Base-by-base conservation (phyloP, 2,888 invertebrate genomes). In the Dicyrtomina minuta region DNA sequence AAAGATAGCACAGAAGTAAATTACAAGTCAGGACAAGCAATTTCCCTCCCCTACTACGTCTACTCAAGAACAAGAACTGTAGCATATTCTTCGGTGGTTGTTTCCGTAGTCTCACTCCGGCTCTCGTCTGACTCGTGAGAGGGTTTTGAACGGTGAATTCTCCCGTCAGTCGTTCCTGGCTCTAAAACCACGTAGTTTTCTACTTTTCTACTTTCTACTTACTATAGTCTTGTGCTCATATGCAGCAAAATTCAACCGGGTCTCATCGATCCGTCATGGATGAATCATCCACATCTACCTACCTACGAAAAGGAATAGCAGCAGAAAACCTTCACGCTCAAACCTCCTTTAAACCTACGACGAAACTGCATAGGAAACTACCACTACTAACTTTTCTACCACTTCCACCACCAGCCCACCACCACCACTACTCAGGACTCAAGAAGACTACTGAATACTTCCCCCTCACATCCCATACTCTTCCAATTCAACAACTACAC, bases 191-290 rank as follows among this genome's bases (percentile, higher is more conserved):
- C 43, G 26, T 24, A 51, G 49, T 27, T 62, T 62, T 49, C 43
- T 62, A 10, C 56, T 46, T 39, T 24, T 44, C 60, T 39, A 26
- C 44, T 13, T 43, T n/a, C n/a, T n/a, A n/a, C n/a, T 60, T 44
- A 26, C 43, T 39, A 56, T 56, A 39, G 56, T 27, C 17, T 55
- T 60, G 22, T 39, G 60, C 44, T 46, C 44, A n/a, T n/a, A 62
- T 10, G 62, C 13, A 49, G 49, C 33, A 62, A 62, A n/a, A 49
- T 62, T 27, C 49, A 62, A 49, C n/a, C 49, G 49, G 60, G 64
- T 60, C 61, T 15, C 43, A 71, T 71, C 71, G 71, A 71, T 71
- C 70, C 71, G 71, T 60, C 68, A 68, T 41, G 68, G 71, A 68
- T 71, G 71, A 71, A 64, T 71, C 71, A 71, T 71, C 71, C 71